Evolutionary conservation across 2,888 invertebrate genomes (phyloP).

Genomic region (Sisyra terminalis): DNA sequence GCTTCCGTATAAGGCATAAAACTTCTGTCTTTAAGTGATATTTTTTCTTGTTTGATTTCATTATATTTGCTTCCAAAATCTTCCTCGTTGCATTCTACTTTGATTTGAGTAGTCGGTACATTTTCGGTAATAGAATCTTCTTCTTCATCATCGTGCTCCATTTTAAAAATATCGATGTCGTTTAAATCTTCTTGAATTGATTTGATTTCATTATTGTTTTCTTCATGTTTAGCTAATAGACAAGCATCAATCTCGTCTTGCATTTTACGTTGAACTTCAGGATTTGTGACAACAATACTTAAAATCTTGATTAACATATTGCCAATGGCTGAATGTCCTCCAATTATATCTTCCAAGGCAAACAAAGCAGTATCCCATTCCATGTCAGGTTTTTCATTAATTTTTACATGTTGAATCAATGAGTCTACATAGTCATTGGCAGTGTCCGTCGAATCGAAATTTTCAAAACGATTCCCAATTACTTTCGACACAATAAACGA

Average conservation of each 20-base stretch:
- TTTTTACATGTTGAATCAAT: conserved; percentile 34
- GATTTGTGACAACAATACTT: conserved; percentile 34
- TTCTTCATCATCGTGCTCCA: conserved; percentile 5
- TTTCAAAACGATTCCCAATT: conserved; percentile 28
- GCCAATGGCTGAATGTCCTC: conserved; percentile 47
- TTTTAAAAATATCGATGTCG: conserved; percentile 5
- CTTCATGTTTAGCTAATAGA: conserved; percentile 17
- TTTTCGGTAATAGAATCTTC: not conserved
- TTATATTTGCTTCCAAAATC: not conserved
- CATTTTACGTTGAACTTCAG: conserved; percentile 33
- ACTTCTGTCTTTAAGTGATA: conserved; percentile 23
- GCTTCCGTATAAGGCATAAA: conserved; percentile 42
- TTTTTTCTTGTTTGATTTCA: not conserved
- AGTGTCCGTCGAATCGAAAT: conserved; percentile 15
- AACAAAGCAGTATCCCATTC: conserved; percentile 35
- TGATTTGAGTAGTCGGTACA: not conserved
- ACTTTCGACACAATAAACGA: conserved; percentile 33
- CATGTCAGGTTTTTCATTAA: conserved; percentile 25
- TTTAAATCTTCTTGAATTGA: not conserved
- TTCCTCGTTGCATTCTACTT: not conserved
- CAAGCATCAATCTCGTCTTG: conserved; percentile 34
- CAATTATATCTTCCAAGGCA: conserved; percentile 27
- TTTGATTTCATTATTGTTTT: conserved; percentile 5
- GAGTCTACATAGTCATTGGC: conserved; percentile 40
- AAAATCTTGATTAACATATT: conserved; percentile 41